These are phyloP conservation scores for Cryptoblepharus egeriae DNA, from an alignment of 2,797 vertebrate genomes.

Conservation along the genomic window DNA sequence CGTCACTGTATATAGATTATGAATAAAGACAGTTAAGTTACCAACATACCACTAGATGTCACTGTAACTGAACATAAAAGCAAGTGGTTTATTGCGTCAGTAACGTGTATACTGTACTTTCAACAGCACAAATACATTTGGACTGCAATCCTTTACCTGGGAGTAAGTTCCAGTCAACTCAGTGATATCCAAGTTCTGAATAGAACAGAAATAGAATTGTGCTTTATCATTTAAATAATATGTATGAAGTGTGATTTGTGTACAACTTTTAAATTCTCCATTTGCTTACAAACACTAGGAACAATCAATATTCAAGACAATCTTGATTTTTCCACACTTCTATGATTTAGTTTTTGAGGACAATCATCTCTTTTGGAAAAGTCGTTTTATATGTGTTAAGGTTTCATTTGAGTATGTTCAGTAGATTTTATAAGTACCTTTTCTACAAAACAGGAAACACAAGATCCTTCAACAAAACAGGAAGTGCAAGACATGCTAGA, in stretches of 20 bases:
- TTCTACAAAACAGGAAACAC: no score
- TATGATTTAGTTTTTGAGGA: neutral
- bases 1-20: conserved; percentile 1
- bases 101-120: neutral
- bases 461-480: no score
- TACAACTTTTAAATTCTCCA: neutral
- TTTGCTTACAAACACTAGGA: conserved; percentile 2
- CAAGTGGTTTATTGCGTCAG: neutral
- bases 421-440: neutral
- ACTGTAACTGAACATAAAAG: conserved; percentile 29
- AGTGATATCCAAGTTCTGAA: neutral
- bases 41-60: conserved; percentile 31
- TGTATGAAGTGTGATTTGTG: neutral
- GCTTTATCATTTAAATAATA: neutral
- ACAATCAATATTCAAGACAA: conserved; percentile 1
- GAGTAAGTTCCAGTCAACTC: neutral
- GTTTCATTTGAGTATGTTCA: neutral
- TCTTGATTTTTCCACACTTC: neutral
- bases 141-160: no score
- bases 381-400: neutral
- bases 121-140: neutral
- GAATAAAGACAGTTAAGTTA: conserved; percentile 15
- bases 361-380: conserved; percentile 1
- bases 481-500: no score
- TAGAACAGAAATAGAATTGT: no score